Evolutionary conservation across 2,113 vertebrate genomes (phyloP).

Genomic region (Physeter macrocephalus): DNA sequence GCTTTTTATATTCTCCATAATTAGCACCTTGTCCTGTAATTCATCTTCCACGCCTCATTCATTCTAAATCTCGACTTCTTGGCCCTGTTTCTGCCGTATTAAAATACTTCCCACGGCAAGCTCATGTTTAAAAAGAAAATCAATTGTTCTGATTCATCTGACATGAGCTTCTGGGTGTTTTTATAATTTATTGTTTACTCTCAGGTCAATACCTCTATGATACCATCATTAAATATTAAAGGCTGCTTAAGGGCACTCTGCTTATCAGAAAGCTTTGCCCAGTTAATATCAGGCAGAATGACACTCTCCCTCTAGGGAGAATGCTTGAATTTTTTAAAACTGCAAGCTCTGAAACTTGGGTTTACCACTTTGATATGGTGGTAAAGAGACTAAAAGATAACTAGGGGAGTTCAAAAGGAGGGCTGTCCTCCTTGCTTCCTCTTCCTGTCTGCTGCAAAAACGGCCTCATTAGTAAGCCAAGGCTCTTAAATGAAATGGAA

Average conservation of each 20-base stretch:
- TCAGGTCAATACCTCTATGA: conserved; percentile 16
- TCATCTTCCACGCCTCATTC: conserved; percentile 46
- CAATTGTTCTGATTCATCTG: conserved; percentile 54
- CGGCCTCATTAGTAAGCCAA: background rate
- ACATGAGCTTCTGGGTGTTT: conserved; percentile 34
- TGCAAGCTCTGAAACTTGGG: background rate
- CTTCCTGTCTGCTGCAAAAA: background rate
- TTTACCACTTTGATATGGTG: background rate
- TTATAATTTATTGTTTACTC: conserved; percentile 49
- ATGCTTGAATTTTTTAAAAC: background rate
- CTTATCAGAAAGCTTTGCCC: background rate
- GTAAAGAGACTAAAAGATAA: background rate
- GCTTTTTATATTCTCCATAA: conserved; percentile 54
- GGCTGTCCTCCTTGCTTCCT: rapidly evolving
- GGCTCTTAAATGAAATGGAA: background rate
- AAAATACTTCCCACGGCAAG: conserved; percentile 42
- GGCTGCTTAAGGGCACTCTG: background rate
- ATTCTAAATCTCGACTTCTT: conserved; percentile 54
- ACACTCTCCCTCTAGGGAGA: background rate
- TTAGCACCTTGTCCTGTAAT: conserved; percentile 45
- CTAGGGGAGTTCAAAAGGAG: background rate
- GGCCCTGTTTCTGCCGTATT: conserved; percentile 40
- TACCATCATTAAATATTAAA: conserved; percentile 62
- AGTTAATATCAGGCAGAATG: background rate
- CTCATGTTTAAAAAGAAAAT: conserved; percentile 48